Conservation (phyloP, 2,113 vertebrate genomes). For the Chlorodrepanis virens region DNA sequence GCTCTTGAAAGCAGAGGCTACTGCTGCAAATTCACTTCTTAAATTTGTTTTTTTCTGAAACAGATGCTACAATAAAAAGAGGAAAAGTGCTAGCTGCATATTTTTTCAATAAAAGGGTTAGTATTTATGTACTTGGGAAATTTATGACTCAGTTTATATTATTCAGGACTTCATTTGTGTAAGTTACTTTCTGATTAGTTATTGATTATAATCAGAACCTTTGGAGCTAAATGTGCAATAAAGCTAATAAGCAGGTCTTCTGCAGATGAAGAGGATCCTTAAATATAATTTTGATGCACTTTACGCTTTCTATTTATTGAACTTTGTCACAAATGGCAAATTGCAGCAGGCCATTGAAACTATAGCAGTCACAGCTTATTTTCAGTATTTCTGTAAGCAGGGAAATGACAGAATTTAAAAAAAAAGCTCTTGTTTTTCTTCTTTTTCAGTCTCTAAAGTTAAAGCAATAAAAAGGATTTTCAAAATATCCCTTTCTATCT, state of each 20-base stretch:
- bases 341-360: slow-evolving; percentile 4
- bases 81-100: slow-evolving; percentile 11
- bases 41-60: slow-evolving; percentile 21
- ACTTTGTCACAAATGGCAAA: slow-evolving; percentile 29
- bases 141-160: slow-evolving; percentile 49
- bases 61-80: neutral
- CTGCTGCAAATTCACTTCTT: neutral
- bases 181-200: slow-evolving; percentile 51
- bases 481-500: neutral
- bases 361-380: neutral
- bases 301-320: slow-evolving; percentile 47
- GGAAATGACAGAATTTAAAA: neutral
- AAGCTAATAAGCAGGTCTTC: neutral
- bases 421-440: neutral
- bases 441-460: neutral
- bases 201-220: slow-evolving; percentile 53
- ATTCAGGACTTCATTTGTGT: slow-evolving; percentile 35
- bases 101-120: slow-evolving; percentile 10
- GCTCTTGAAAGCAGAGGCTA: neutral
- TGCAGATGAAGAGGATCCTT: slow-evolving; percentile 21
- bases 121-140: slow-evolving; percentile 18
- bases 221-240: slow-evolving; percentile 40
- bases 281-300: slow-evolving; percentile 17
- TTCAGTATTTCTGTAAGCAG: neutral
- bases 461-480: neutral